Conservation (phyloP, 2,888 invertebrate genomes). For the Athalia circularis region DNA sequence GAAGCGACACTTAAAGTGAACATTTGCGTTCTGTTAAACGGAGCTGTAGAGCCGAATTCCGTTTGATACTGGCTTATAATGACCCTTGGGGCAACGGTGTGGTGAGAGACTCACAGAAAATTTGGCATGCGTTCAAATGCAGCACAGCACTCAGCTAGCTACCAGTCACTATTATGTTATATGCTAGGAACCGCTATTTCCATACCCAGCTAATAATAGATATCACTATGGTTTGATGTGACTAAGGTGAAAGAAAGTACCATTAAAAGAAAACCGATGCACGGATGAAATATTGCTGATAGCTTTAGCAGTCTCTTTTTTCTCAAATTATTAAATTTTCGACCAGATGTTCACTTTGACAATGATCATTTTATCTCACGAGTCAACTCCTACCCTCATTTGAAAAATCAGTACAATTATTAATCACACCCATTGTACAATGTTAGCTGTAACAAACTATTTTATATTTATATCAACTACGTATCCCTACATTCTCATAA, state of each 20-base stretch:
- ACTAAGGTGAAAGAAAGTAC: neutral
- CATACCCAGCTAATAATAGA: conserved; percentile 40
- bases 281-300: neutral
- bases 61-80: neutral
- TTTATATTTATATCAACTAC: too few species aligned
- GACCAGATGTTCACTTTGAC: neutral
- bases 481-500: too few species aligned
- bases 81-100: conserved; percentile 3
- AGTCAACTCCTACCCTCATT: neutral
- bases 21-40: neutral
- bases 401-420: too few species aligned
- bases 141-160: conserved; percentile 29
- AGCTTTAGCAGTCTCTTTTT: neutral
- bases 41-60: neutral
- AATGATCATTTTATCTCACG: too few species aligned
- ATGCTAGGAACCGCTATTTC: conserved; percentile 42
- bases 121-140: conserved; percentile 45
- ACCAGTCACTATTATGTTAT: conserved; percentile 28
- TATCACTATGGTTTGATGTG: conserved; percentile 14
- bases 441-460: too few species aligned
- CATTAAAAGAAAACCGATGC: neutral
- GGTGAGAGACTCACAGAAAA: conserved; percentile 14
- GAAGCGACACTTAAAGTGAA: too few species aligned
- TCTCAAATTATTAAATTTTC: neutral
- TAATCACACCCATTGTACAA: too few species aligned